A percentile compares a stretch with the other conserved stretches of the same genome.
phyloP scores from a whole-genome alignment of 2,888 invertebrate species.

The Agonopterix heracliana region DNA sequence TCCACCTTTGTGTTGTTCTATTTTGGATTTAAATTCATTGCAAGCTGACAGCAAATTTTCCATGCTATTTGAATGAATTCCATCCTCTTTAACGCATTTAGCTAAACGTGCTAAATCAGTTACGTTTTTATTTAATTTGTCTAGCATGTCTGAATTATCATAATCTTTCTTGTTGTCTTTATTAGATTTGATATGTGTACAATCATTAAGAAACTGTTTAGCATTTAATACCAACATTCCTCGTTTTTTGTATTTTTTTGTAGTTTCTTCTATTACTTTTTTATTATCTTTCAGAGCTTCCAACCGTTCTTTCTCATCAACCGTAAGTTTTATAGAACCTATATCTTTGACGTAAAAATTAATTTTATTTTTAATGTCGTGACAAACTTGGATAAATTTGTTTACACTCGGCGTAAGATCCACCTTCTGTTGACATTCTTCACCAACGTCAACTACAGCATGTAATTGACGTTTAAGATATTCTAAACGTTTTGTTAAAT shows the following conservation, averaged over 20 bases:
- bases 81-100: not conserved
- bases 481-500: not conserved
- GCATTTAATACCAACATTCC: too few relatives aligned
- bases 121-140: too few relatives aligned
- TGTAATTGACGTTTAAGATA: not conserved
- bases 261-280: not conserved
- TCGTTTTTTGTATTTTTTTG: not conserved
- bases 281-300: not conserved
- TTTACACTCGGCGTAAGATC: not conserved
- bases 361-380: not conserved
- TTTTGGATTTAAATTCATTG: not conserved
- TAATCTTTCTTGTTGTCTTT: not conserved
- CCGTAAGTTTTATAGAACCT: not conserved
- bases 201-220: not conserved
- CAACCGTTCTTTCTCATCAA: not conserved
- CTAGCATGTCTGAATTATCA: too few relatives aligned
- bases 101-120: too few relatives aligned
- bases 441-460: not conserved
- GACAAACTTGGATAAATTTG: not conserved
- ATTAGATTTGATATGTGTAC: not conserved
- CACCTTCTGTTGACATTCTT: not conserved
- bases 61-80: not conserved
- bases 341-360: not conserved
- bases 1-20: not conserved
- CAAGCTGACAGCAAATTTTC: not conserved